Evolutionary conservation across 2,113 vertebrate genomes (phyloP), one percentile per base, ranked within the genome.

Genomic region (Gymnogyps californianus): DNA sequence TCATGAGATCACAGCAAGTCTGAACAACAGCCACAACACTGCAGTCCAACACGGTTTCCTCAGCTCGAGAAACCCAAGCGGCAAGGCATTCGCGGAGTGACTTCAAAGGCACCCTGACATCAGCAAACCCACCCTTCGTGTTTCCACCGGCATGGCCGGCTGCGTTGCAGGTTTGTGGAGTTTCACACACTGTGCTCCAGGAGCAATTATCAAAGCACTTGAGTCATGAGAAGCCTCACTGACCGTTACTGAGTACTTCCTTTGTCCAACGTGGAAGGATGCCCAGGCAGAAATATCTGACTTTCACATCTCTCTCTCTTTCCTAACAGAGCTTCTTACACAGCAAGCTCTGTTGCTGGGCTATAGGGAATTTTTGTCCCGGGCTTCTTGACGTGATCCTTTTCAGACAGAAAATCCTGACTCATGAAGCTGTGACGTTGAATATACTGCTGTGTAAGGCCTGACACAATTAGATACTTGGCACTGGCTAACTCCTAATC

Each of bases 341-440:
- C 64, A 70, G 87, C 54, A 16, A 4, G 32, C 91, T 90, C 94
- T 93, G 89, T 95, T 95, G 96, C 90, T 64, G 91, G 93, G 96
- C 94, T 77, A 78, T 52, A 81, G 89, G 97, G 95, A 98, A 98
- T 97, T 98, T 98, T 97, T 97, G 96, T 97, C 71, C 95, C 6
- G 42, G 89, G 94, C 91, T 86, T 95, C 97, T 97, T 97, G 98
- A 96, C 93, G 97, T 97, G 98, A 89, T 95, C 89, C 83, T 90
- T 94, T 97, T 97, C 95, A 97, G 97, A 97, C 87, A 95, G 93
- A 97, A 97, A 98, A 49, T 51, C 98, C 98, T 98, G 98, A 98
- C 98, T 98, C 98, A 98, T 85, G 97, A 85, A 96, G 94, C 85
- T 3, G 21, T 97, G 97, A 98, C 89, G 95, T 90, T 95, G 89